Conservation (phyloP, 2,797 vertebrate species). For the Danio tinwini region DNA sequence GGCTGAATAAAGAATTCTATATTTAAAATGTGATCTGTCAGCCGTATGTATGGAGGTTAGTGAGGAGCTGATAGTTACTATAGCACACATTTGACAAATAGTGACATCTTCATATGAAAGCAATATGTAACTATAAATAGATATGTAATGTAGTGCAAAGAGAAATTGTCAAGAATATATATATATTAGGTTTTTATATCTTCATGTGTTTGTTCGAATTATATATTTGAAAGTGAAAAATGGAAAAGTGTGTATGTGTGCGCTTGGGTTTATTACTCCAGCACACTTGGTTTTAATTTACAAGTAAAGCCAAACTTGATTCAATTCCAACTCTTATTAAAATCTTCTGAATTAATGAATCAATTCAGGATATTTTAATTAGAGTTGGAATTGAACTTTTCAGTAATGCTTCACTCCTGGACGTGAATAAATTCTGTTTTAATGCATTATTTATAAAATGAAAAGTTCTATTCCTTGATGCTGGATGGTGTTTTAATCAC, state of each 20-base stretch:
- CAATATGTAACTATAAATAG: background rate
- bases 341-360: too few species aligned
- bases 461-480: too few species aligned
- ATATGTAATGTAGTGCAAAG: background rate
- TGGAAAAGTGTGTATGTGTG: too few species aligned
- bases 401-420: background rate
- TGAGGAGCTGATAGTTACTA: background rate
- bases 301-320: background rate
- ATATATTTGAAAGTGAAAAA: too few species aligned
- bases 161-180: background rate
- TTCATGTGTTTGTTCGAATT: too few species aligned
- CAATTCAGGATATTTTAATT: background rate
- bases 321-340: background rate
- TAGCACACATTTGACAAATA: background rate
- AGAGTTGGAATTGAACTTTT: background rate
- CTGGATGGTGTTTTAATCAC: too few species aligned
- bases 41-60: background rate
- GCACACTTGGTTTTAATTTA: background rate
- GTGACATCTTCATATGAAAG: background rate
- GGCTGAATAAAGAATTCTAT: constrained; percentile 55
- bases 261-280: too few species aligned
- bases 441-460: background rate
- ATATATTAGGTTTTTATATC: too few species aligned
- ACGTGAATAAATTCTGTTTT: background rate
- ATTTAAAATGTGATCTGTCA: constrained; percentile 40